Conservation (phyloP, 2,888 invertebrate genomes). For the Tuta absoluta region DNA sequence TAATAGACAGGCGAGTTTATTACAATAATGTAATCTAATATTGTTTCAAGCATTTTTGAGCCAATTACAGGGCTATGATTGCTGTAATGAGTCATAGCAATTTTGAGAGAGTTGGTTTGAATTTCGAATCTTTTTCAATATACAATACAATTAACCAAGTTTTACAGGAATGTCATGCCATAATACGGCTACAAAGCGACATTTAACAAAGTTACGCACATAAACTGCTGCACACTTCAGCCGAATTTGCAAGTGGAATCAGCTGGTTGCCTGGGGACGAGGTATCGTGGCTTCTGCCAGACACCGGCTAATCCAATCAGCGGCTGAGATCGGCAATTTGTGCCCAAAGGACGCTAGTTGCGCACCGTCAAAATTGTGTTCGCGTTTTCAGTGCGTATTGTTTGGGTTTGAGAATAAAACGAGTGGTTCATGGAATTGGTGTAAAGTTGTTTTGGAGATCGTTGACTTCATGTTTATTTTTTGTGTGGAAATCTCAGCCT, state of each 20-base stretch:
- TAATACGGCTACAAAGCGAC: neutral
- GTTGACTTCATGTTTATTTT: too few species aligned
- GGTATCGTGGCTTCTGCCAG: conserved; percentile 10
- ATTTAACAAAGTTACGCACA: neutral
- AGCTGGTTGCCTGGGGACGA: conserved; percentile 1
- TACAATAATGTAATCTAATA: neutral
- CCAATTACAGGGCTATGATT: too few species aligned
- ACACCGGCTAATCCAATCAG: conserved; percentile 18
- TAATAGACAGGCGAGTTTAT: neutral
- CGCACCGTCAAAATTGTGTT: neutral
- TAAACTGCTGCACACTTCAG: neutral
- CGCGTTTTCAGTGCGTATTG: neutral
- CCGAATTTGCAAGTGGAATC: conserved; percentile 8
- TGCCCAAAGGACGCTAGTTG: neutral
- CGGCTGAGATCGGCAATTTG: conserved; percentile 11
- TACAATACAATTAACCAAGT: too few species aligned
- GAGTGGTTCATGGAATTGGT: too few species aligned
- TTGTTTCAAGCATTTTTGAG: too few species aligned
- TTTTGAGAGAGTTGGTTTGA: too few species aligned
- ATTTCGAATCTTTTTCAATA: too few species aligned
- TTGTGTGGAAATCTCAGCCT: too few species aligned
- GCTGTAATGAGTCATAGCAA: too few species aligned
- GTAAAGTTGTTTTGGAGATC: too few species aligned
- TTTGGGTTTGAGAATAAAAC: neutral
- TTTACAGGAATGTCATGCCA: too few species aligned